These are phyloP conservation scores for Hymenochirus boettgeri DNA, from an alignment of 2,113 vertebrate species.

Conservation along the genomic window DNA sequence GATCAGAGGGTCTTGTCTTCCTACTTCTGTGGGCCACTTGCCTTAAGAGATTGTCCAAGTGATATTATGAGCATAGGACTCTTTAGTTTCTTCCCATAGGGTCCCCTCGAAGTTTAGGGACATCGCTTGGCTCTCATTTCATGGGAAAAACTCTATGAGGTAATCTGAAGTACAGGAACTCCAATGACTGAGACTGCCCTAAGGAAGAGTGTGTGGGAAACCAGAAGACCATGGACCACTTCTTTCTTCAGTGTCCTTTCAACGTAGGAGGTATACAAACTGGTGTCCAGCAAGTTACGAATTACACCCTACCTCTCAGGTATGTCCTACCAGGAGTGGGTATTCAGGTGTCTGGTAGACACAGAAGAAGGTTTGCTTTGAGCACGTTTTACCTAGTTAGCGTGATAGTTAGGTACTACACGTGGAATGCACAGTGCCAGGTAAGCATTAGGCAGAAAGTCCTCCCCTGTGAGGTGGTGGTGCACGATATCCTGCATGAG, in stretches of 20 bases:
- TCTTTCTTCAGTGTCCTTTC: not conserved
- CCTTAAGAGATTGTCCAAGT: too few species aligned
- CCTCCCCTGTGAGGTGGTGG: not conserved
- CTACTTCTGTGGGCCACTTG: too few species aligned
- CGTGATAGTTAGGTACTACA: not conserved
- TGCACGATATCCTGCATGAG: not conserved
- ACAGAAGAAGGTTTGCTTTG: too few species aligned
- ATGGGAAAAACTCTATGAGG: not conserved
- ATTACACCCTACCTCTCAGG: not conserved
- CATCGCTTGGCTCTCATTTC: not conserved
- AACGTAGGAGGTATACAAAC: not conserved
- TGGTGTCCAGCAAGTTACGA: not conserved
- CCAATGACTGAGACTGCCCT: not conserved
- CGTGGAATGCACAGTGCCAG: not conserved
- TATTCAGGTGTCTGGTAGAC: not conserved
- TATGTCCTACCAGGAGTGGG: not conserved
- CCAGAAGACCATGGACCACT: not conserved
- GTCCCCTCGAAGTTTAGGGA: not conserved
- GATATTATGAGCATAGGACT: too few species aligned
- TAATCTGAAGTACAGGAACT: not conserved
- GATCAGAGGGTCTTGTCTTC: too few species aligned
- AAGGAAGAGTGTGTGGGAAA: not conserved
- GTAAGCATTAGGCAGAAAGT: not conserved
- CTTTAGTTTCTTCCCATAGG: not conserved
- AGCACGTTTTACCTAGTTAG: not conserved